A percentile compares a stretch with the other conserved stretches of the same genome.
phyloP scores from a whole-genome alignment of 2,888 invertebrate genomes.

The Helobdella robusta region DNA sequence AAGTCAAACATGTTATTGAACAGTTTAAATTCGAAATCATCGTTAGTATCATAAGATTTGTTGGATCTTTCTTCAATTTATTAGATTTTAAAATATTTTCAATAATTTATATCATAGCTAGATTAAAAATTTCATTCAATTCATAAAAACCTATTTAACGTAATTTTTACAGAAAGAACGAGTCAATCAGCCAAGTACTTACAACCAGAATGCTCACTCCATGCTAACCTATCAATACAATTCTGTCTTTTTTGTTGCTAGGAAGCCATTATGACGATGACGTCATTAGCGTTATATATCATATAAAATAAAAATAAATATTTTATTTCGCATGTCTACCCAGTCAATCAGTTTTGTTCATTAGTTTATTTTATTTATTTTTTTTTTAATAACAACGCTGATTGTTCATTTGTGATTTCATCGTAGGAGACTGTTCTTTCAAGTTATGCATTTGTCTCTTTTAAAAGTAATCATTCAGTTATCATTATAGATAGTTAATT shows the following conservation, averaged over 20 bases:
- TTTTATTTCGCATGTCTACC: too few relatives aligned
- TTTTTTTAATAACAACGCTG: too few relatives aligned
- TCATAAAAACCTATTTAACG: too few relatives aligned
- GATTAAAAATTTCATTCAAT: neutral
- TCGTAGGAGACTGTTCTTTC: too few relatives aligned
- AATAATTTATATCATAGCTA: constrained; percentile 6
- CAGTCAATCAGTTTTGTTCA: too few relatives aligned
- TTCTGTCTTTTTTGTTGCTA: constrained; percentile 82
- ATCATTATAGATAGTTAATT: too few relatives aligned
- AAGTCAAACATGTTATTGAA: constrained; percentile 66
- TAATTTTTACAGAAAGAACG: constrained; percentile 65
- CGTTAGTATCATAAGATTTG: constrained; percentile 38
- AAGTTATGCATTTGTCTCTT: too few relatives aligned
- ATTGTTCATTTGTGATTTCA: too few relatives aligned
- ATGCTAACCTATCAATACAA: constrained; percentile 87
- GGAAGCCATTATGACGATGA: constrained; percentile 61
- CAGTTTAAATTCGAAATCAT: constrained; percentile 62
- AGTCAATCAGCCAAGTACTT: constrained; percentile 70
- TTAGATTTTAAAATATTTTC: constrained; percentile 2
- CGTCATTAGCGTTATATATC: too few relatives aligned
- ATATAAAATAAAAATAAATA: too few relatives aligned
- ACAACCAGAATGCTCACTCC: constrained; percentile 80
- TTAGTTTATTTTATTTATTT: too few relatives aligned
- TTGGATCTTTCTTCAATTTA: neutral
- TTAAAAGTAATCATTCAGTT: too few relatives aligned